A percentile compares a stretch with the other conserved stretches of the same genome.
These are phyloP conservation scores for Pterobdella sp. DNA, from an alignment of 2,888 invertebrate genomes.

Conservation along the genomic window DNA sequence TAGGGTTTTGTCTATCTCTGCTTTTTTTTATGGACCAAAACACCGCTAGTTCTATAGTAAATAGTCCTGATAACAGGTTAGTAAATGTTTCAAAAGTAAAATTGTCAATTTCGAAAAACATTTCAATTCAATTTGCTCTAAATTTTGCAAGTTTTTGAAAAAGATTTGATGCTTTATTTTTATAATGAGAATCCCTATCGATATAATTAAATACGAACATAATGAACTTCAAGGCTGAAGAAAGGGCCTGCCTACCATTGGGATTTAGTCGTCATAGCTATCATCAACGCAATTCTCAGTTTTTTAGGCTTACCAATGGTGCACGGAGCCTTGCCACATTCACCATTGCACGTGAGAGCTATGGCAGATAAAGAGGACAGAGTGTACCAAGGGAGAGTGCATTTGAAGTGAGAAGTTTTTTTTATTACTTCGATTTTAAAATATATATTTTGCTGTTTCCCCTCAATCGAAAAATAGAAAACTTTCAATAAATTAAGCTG, in stretches of 20 bases:
- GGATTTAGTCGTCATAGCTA: conserved; percentile 58
- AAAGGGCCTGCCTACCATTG: conserved; percentile 59
- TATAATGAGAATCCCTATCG: no score
- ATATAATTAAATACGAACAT: no score
- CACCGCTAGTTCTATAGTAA: conserved; percentile 59
- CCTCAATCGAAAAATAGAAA: no score
- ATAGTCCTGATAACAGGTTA: conserved; percentile 58
- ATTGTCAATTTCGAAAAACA: conserved; percentile 17
- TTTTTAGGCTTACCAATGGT: conserved; percentile 58
- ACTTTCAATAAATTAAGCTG: no score
- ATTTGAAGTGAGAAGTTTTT: conserved; percentile 54
- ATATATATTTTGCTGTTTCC: no score
- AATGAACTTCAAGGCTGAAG: conserved; percentile 54
- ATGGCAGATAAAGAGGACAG: conserved; percentile 59
- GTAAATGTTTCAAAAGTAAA: conserved; percentile 37
- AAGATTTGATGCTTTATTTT: no score
- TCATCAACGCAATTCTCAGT: conserved; percentile 57
- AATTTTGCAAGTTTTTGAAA: no score
- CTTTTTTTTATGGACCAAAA: conserved; percentile 62
- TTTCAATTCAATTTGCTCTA: no score
- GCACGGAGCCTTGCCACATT: conserved; percentile 59
- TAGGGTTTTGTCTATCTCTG: conserved; percentile 58
- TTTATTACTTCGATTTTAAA: neutral
- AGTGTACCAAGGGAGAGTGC: conserved; percentile 59
- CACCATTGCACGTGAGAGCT: conserved; percentile 59